phyloP scores from a whole-genome alignment of 2,797 vertebrate genomes.

The Alfaro cultratus region DNA sequence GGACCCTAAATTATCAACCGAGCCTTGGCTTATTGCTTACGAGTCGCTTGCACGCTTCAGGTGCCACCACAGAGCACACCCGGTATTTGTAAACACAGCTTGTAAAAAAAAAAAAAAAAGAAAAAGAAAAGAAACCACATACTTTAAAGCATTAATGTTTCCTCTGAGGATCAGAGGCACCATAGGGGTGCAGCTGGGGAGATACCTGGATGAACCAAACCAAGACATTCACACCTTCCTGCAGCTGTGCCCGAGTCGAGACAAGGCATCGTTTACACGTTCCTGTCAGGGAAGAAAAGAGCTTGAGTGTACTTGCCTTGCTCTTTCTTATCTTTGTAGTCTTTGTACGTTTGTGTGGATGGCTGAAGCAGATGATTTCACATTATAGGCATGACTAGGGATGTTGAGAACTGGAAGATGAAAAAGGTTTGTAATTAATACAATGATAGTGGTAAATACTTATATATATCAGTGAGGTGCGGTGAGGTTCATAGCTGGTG shows the following conservation, averaged over 20 bases:
- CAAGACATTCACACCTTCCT: constrained; percentile 43
- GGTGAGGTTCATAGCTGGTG: too few relatives aligned
- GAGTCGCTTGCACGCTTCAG: constrained; percentile 74
- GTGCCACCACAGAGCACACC: constrained; percentile 64
- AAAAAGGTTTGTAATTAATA: constrained; percentile 23
- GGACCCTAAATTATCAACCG: constrained; percentile 65
- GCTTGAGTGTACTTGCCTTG: constrained; percentile 69
- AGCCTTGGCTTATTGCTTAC: constrained; percentile 73
- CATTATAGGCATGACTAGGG: constrained; percentile 39
- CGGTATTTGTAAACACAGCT: constrained; percentile 78
- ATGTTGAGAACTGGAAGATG: constrained; percentile 26
- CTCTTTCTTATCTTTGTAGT: constrained; percentile 15
- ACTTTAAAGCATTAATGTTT: constrained; percentile 75
- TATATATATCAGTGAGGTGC: too few relatives aligned
- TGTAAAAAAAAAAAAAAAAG: constrained; percentile 49
- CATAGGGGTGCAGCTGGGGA: constrained; percentile 68
- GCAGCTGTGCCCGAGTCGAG: constrained; percentile 62
- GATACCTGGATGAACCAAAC: constrained; percentile 56
- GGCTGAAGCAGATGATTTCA: constrained; percentile 68
- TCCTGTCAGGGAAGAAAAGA: constrained; percentile 69
- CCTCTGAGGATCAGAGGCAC: constrained; percentile 66
- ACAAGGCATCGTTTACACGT: constrained; percentile 50
- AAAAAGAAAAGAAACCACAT: constrained; percentile 14
- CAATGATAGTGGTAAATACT: constrained; percentile 28
- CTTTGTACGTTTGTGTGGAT: constrained; percentile 52